Base-by-base conservation (phyloP, 2,888 invertebrate species). In the Cristatella mucedo region DNA sequence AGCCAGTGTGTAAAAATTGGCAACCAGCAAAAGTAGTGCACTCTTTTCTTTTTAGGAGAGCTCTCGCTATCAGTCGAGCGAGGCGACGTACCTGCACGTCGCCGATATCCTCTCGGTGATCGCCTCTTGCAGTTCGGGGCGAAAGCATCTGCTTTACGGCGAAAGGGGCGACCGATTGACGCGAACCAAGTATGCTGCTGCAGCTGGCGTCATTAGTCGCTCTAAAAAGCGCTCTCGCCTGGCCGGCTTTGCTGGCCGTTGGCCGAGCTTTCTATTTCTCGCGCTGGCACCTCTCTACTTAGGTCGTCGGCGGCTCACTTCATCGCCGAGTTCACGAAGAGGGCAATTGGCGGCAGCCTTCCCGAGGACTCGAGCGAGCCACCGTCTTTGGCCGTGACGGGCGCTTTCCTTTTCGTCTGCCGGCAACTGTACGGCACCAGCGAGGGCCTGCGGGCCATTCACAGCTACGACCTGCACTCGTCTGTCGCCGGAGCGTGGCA, bases 381-480 rank as follows among this genome's bases (percentile, higher is more conserved):
- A 3, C 55, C 56, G n/a, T 54, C 59, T 3, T 50, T 50, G 39
- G 47, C 53, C 15, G 61, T 61, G 40, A 52, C 59, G 33, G 58
- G 58, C 11, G 57, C 56, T 6, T 56, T 55, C 44, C 50, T 63
- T n/a, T 63, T 61, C 43, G 53, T 62, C 31, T 61, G 61, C 46
- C 47, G 63, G 9, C 61, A 63, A 50, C 45, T 64, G 36, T 64
- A 63, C 50, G 60, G 53, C 42, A 59, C 56, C n/a, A 57, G 60
- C 50, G 58, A 61, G 43, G 64, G 64, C 4, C 49, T 63, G 30
- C 52, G 55, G 26, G 52, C 59, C 16, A 49, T 63, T 11, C 55
- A 56, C 33, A 52, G 51, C 19, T 62, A 59, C 49, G 54, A 56
- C 19, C 53, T 64, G 4, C 63, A 64, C 46, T 49, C 42, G 15